These are phyloP conservation scores for Stercorarius parasiticus DNA, from an alignment of 2,113 vertebrate species.

Conservation along the genomic window DNA sequence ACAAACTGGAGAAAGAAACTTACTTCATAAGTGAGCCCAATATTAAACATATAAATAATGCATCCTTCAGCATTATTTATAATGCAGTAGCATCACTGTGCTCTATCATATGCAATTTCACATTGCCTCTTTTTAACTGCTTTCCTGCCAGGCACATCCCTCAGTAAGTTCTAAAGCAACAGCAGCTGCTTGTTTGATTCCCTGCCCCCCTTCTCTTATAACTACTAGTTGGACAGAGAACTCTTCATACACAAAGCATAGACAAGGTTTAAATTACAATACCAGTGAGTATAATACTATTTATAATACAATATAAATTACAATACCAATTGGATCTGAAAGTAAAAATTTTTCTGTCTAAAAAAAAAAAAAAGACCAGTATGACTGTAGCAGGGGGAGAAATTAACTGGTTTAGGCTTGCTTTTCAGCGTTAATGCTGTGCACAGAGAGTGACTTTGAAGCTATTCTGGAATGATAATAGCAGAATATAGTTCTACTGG, in stretches of 20 bases:
- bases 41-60: conserved; percentile 84
- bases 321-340: not conserved
- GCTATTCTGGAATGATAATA: not conserved
- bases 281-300: not conserved
- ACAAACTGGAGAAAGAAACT: conserved; percentile 45
- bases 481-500: not conserved
- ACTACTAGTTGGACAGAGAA: not conserved
- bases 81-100: conserved; percentile 74
- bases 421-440: not conserved
- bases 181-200: not conserved
- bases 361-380: not conserved
- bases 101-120: conserved; percentile 71
- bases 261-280: not conserved
- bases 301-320: not conserved
- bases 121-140: conserved; percentile 63
- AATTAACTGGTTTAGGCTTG: not conserved
- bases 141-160: conserved; percentile 37
- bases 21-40: conserved; percentile 73
- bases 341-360: not conserved
- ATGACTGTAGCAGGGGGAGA: not conserved
- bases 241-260: not conserved
- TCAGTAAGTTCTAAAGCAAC: not conserved
- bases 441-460: not conserved
- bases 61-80: conserved; percentile 78
- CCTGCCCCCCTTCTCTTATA: not conserved